These are phyloP conservation scores for Elaphurus davidianus DNA, from an alignment of 2,113 vertebrate genomes.

Conservation along the genomic window DNA sequence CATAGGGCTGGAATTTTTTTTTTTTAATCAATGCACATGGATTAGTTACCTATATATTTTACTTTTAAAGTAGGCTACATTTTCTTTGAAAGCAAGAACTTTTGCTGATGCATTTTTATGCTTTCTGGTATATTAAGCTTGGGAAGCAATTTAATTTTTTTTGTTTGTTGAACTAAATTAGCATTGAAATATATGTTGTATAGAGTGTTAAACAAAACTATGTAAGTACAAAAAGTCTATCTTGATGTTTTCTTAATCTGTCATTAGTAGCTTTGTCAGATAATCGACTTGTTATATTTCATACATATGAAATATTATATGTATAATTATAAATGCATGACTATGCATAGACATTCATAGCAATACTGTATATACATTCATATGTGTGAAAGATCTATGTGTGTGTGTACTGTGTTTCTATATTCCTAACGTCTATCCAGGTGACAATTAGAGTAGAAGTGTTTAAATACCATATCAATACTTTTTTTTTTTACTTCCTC, in stretches of 20 bases:
- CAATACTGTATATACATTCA: neutral
- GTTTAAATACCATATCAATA: neutral
- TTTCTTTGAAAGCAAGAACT: neutral
- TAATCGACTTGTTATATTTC: neutral
- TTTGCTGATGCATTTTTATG: neutral
- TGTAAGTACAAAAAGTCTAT: neutral
- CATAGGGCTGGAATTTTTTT: neutral
- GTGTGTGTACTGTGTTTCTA: neutral
- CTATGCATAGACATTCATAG: neutral
- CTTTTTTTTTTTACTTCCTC: neutral
- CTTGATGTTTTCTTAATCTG: neutral
- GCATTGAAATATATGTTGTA: neutral
- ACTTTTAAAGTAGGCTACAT: neutral
- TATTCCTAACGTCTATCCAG: neutral
- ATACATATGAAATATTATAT: neutral
- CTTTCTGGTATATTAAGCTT: neutral
- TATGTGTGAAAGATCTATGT: neutral
- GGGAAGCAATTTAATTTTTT: neutral
- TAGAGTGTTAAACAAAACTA: neutral
- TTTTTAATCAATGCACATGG: neutral
- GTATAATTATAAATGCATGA: neutral
- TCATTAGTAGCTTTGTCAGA: neutral
- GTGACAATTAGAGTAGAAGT: neutral
- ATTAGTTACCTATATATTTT: neutral
- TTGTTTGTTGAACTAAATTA: neutral